A percentile compares a stretch with the other conserved stretches of the same genome.
phyloP scores from a whole-genome alignment of 2,797 vertebrate species.

The Pelochelys cantorii region DNA sequence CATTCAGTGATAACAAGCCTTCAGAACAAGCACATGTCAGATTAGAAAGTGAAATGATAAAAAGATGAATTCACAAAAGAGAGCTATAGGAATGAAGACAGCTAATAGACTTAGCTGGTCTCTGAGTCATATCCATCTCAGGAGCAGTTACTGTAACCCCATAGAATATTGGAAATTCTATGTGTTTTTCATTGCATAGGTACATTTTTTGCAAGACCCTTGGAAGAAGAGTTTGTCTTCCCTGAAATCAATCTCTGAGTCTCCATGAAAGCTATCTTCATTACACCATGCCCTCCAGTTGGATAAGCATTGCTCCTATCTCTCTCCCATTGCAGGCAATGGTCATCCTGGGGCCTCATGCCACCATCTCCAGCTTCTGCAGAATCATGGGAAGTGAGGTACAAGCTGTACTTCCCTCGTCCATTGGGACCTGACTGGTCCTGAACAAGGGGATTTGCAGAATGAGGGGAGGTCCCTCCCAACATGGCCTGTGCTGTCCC shows the following conservation, averaged over 20 bases:
- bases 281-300: neutral
- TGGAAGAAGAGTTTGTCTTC: neutral
- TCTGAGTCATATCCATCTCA: conserved; percentile 5
- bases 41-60: neutral
- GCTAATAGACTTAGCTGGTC: neutral
- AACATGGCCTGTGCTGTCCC: too few relatives aligned
- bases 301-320: conserved; percentile 1
- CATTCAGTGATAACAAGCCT: neutral
- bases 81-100: conserved; percentile 28
- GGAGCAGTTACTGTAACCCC: conserved; percentile 35
- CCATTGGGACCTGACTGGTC: too few relatives aligned
- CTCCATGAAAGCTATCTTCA: neutral
- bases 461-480: too few relatives aligned
- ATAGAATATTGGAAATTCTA: conserved; percentile 35
- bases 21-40: neutral
- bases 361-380: neutral
- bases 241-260: neutral
- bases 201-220: conserved; percentile 32
- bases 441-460: too few relatives aligned
- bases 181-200: conserved; percentile 40
- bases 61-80: conserved; percentile 16
- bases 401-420: too few relatives aligned
- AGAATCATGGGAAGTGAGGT: neutral
- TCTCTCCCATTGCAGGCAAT: conserved; percentile 10
- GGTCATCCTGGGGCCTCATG: neutral